Base-by-base conservation (phyloP, 2,797 vertebrate species). In the Enteromius thamalakanensis region DNA sequence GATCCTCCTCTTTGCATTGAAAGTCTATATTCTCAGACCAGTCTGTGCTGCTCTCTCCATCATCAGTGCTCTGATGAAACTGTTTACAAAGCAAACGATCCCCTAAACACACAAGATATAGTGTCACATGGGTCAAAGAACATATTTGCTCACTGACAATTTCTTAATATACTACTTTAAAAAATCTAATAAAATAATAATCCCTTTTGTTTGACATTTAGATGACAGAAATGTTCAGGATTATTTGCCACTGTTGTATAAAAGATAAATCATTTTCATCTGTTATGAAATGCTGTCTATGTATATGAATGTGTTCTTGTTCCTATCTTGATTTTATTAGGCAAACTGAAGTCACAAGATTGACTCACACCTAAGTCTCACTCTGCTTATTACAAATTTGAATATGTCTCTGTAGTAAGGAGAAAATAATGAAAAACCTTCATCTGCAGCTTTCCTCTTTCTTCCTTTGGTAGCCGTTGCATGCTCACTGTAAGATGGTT, bases 401-500 rank as follows among this genome's bases (percentile, higher is more conserved):
- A 72, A 10, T 7, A 6, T 77, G 85, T 82, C 82, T 70, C 80
- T 82, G 75, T 82, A 49, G 67, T 80, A 68, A 86, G 40, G 49
- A 60, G 11, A 86, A 85, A 9, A 68, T 21, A 68, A 84, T 86
- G 84, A 90, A 91, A 76, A 84, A 95, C 95, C 95, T 95, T 91
- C 89, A 76, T 93, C 92, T 58, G 83, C 74, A 42, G 92, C 91
- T 89, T 93, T 95, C 83, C 95, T 92, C 90, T 95, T 96, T 86
- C 81, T 85, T 70, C 92, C 87, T 86, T 91, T 91, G 74, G 67
- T 87, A 4, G 82, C 62, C 15, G 64, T 45, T 4, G 74, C 51
- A 21, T 87, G 81, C 0, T 85, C 82, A 76, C 85, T 15, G 23
- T 15, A 80, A 55, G 11, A 53, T 29, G n/a, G 5, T 34, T 86